These are phyloP conservation scores for Sitodiplosis mosellana DNA, from an alignment of 1,140 invertebrate genomes.

Conservation along the genomic window DNA sequence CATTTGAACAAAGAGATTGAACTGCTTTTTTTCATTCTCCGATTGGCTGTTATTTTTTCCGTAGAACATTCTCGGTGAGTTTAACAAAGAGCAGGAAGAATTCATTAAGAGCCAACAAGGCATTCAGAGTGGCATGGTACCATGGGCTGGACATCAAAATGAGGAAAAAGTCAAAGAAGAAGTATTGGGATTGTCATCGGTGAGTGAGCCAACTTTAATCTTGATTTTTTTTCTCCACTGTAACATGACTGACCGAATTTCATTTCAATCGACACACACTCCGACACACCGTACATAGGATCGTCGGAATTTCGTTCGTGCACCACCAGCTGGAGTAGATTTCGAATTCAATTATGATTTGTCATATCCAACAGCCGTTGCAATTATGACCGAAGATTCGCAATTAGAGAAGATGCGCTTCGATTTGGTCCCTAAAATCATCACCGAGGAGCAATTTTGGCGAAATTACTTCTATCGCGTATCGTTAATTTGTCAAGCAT, in stretches of 20 bases:
- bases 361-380: conserved; percentile 77
- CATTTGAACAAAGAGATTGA: not conserved
- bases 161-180: conserved; percentile 83
- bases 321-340: conserved; percentile 85
- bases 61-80: conserved; percentile 85
- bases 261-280: not conserved
- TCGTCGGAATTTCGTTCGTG: conserved; percentile 89
- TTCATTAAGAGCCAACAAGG: conserved; percentile 75
- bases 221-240: conserved; percentile 3
- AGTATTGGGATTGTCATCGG: conserved; percentile 78
- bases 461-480: conserved; percentile 99
- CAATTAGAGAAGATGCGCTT: conserved; percentile 96
- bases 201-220: conserved; percentile 21
- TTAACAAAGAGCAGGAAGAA: conserved; percentile 91
- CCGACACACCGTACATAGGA: conserved; percentile 42
- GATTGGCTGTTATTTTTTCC: conserved; percentile 17
- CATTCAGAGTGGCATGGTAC: conserved; percentile 60
- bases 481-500: conserved; percentile 91
- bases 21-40: not conserved
- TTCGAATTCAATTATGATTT: conserved; percentile 90
- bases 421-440: conserved; percentile 94
- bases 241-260: not conserved
- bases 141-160: conserved; percentile 81
- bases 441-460: conserved; percentile 98
- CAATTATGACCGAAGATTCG: conserved; percentile 84